A percentile compares a stretch with the other conserved stretches of the same genome.
Conservation (phyloP, 2,797 vertebrate species). For the Acanthopagrus latus region DNA sequence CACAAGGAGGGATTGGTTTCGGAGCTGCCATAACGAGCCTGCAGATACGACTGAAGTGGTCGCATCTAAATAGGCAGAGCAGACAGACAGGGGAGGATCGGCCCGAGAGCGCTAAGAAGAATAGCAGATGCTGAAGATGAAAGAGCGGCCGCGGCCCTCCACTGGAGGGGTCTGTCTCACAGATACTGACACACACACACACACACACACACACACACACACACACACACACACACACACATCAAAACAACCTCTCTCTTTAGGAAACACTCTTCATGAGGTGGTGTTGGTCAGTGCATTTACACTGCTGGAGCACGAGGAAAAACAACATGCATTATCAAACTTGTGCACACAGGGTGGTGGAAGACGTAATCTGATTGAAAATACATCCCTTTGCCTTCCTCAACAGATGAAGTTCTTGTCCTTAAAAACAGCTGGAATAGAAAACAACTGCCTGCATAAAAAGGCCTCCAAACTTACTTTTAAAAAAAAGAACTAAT, state of each 20-base stretch:
- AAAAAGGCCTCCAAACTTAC: not conserved
- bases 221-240: constrained; percentile 23
- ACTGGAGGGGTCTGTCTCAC: constrained; percentile 59
- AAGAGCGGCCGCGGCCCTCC: constrained; percentile 55
- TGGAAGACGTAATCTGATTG: not conserved
- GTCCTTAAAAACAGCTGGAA: not conserved
- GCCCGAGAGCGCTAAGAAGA: constrained; percentile 57
- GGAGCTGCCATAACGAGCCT: constrained; percentile 67
- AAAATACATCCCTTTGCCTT: not conserved
- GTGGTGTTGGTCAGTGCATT: not conserved
- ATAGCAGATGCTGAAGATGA: constrained; percentile 75
- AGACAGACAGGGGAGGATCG: constrained; percentile 67
- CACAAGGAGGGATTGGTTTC: constrained; percentile 68
- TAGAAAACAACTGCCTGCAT: not conserved
- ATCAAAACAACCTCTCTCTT: constrained; percentile 26
- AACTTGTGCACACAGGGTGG: no score
- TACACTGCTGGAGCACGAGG: not conserved
- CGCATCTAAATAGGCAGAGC: constrained; percentile 59
- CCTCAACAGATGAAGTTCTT: not conserved
- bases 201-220: constrained; percentile 17
- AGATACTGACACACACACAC: constrained; percentile 30
- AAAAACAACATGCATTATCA: not conserved
- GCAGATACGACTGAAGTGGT: constrained; percentile 80
- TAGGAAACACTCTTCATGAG: not conserved
- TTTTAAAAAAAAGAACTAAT: no score